Percentiles rank a stretch among this genome's conserved stretches.
phyloP scores from a whole-genome alignment of 1,140 invertebrate species.

The Physella acuta region DNA sequence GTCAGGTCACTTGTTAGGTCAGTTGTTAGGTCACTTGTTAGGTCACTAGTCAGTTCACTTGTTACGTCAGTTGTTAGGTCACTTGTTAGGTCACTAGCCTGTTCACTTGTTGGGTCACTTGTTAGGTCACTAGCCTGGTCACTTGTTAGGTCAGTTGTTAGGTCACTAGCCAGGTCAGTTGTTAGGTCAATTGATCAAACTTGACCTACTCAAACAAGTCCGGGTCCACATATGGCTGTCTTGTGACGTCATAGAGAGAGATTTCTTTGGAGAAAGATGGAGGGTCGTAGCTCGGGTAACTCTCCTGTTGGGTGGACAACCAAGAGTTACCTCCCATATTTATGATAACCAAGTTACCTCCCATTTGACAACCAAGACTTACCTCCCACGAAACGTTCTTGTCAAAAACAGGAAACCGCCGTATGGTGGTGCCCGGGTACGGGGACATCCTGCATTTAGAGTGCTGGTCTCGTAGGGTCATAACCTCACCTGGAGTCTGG shows the following conservation, averaged over 20 bases:
- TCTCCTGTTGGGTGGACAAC: background rate
- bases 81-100: no score
- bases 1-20: no score
- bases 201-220: constrained; percentile 59
- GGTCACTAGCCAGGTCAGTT: no score
- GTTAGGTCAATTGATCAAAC: no score
- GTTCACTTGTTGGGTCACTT: no score
- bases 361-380: no score
- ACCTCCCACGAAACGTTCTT: constrained; percentile 63
- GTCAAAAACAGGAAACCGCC: constrained; percentile 61
- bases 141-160: no score
- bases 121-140: no score
- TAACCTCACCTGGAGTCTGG: background rate
- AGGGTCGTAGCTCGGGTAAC: constrained; percentile 55
- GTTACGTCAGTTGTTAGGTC: no score
- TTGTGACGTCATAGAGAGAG: constrained; percentile 44
- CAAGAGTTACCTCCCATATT: background rate
- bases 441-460: constrained; percentile 51
- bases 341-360: no score
- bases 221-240: constrained; percentile 56
- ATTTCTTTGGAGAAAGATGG: constrained; percentile 50
- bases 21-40: no score
- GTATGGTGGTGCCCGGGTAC: constrained; percentile 59
- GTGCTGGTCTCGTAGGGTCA: background rate
- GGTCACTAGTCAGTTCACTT: no score